Evolutionary conservation across 2,113 vertebrate species (phyloP).

Genomic region (Anolis carolinensis): DNA sequence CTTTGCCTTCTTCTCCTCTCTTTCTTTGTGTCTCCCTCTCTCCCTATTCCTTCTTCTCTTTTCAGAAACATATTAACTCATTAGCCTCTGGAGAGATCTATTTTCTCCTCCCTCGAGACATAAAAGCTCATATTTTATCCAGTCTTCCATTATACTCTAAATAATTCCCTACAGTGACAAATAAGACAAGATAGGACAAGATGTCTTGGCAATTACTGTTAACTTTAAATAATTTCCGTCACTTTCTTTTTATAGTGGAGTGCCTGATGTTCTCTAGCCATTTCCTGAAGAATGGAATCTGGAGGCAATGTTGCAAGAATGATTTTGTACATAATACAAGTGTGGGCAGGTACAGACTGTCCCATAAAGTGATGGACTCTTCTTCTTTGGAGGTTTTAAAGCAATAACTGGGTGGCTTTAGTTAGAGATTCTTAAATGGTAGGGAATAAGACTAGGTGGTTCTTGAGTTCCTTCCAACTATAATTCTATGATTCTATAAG

Average conservation of each 20-base stretch:
- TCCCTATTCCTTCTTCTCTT: background rate
- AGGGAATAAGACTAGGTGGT: background rate
- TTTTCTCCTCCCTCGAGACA: background rate
- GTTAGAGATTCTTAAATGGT: background rate
- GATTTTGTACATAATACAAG: background rate
- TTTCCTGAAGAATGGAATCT: background rate
- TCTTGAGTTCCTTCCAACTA: no score
- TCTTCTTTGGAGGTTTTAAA: no score
- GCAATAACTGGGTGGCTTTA: no score
- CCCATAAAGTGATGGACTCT: no score
- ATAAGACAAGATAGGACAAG: background rate
- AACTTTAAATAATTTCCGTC: background rate
- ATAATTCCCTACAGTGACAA: background rate
- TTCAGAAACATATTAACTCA: constrained; percentile 17
- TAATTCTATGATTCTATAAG: background rate
- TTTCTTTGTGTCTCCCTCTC: background rate
- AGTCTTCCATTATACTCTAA: no score
- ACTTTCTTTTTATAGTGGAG: background rate
- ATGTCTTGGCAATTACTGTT: background rate
- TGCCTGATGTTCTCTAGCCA: background rate
- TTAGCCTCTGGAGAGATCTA: background rate
- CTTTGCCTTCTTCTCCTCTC: background rate
- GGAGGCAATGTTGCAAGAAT: background rate
- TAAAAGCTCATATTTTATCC: background rate
- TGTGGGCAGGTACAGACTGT: no score